Percentiles rank a stretch among this genome's conserved stretches.
Evolutionary conservation across 2,113 vertebrate genomes (phyloP).

Genomic region (Furnarius figulus): DNA sequence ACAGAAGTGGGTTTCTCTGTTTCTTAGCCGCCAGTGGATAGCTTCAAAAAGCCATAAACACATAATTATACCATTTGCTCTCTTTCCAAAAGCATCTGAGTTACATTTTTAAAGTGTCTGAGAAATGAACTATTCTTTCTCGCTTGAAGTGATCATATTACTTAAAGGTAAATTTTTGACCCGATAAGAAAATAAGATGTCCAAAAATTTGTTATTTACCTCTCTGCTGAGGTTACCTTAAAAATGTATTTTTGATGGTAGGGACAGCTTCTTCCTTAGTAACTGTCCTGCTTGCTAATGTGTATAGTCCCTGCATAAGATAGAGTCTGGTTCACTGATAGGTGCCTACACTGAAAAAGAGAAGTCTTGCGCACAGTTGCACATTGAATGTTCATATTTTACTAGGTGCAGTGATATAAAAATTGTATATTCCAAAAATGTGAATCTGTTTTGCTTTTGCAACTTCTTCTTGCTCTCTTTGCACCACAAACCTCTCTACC

Average conservation of each 20-base stretch:
- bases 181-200: background rate
- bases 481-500: background rate
- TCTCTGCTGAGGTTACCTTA: background rate
- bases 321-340: background rate
- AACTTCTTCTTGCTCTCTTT: background rate
- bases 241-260: accelerated
- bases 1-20: background rate
- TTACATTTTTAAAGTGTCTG: background rate
- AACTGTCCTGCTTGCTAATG: background rate
- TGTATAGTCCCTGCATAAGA: background rate
- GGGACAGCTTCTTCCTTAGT: background rate
- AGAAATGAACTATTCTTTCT: background rate
- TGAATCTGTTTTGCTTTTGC: background rate
- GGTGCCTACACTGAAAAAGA: background rate
- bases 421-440: background rate
- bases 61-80: background rate
- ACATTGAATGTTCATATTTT: background rate
- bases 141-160: background rate
- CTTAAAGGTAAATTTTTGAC: background rate
- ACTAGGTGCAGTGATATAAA: background rate
- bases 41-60: background rate
- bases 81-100: background rate
- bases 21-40: background rate
- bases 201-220: background rate
- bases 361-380: background rate